Percentiles rank a stretch among this genome's conserved stretches.
phyloP scores from a whole-genome alignment of 2,797 vertebrate genomes.

The Rhynchotus rufescens region DNA sequence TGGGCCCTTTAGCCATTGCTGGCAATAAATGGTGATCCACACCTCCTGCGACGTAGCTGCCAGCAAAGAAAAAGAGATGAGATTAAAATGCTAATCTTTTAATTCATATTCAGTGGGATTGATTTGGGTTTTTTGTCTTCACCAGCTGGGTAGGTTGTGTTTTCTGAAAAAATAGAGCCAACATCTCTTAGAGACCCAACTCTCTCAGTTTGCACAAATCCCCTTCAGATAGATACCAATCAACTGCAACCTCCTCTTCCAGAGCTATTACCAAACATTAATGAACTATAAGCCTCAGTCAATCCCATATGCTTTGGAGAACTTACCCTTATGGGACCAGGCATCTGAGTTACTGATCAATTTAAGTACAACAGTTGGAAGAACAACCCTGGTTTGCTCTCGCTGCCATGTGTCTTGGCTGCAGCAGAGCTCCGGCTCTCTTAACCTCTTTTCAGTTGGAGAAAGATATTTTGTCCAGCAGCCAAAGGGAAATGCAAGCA shows the following conservation, averaged over 20 bases:
- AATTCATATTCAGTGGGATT: not conserved
- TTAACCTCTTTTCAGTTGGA: conserved; percentile 58
- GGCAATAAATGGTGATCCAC: not conserved
- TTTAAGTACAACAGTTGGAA: conserved; percentile 22
- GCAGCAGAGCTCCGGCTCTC: not conserved
- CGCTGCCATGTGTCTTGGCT: conserved; percentile 25
- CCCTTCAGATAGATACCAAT: not conserved
- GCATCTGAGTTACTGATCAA: not conserved
- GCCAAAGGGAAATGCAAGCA: conserved; percentile 70
- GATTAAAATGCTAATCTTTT: not conserved
- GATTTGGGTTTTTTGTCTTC: not conserved
- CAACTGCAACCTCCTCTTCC: not conserved
- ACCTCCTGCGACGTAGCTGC: not conserved
- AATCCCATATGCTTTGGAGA: not conserved
- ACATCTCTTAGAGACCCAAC: not conserved
- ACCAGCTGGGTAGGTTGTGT: not conserved
- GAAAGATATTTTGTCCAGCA: conserved; percentile 58
- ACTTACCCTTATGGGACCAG: not conserved
- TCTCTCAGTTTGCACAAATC: not conserved
- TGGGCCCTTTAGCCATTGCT: not conserved
- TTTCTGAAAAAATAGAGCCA: not conserved
- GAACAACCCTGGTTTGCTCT: not conserved
- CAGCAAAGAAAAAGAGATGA: not conserved
- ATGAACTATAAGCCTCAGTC: not conserved
- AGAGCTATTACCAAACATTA: conserved; percentile 16